Evolutionary conservation across 2,797 vertebrate species (phyloP).

Genomic region (Cirrhinus mrigala): DNA sequence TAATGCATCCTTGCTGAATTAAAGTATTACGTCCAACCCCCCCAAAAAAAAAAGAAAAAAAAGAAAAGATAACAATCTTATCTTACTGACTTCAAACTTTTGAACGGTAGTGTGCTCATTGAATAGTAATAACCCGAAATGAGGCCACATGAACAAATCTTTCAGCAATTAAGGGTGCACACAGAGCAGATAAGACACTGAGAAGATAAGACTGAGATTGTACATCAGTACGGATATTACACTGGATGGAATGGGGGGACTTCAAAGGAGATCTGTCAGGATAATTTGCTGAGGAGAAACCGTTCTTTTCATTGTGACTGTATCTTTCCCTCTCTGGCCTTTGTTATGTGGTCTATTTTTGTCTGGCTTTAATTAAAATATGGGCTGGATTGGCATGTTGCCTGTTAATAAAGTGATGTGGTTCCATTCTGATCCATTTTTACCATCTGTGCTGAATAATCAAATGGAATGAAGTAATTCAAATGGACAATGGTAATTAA

Average conservation of each 20-base stretch:
- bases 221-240: constrained; percentile 18
- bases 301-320: constrained; percentile 2
- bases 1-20: not conserved
- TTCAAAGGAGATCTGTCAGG: constrained; percentile 12
- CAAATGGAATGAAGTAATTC: constrained; percentile 20
- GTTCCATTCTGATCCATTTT: constrained; percentile 5
- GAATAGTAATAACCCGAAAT: not conserved
- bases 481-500: constrained; percentile 25
- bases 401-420: constrained; percentile 31
- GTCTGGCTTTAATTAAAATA: constrained; percentile 35
- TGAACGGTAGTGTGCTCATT: not conserved
- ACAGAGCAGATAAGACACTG: constrained; percentile 11
- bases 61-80: not conserved
- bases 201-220: constrained; percentile 29
- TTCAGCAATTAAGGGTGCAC: not conserved
- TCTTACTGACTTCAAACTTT: not conserved
- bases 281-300: constrained; percentile 27
- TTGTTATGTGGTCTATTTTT: constrained; percentile 37
- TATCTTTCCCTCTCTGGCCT: constrained; percentile 12
- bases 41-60: no score
- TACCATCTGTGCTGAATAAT: constrained; percentile 26
- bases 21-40: not conserved
- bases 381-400: constrained; percentile 12
- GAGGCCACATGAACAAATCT: not conserved
- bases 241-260: not conserved